Conservation (phyloP, 2,888 invertebrate species). For the Vanessa cardui region DNA sequence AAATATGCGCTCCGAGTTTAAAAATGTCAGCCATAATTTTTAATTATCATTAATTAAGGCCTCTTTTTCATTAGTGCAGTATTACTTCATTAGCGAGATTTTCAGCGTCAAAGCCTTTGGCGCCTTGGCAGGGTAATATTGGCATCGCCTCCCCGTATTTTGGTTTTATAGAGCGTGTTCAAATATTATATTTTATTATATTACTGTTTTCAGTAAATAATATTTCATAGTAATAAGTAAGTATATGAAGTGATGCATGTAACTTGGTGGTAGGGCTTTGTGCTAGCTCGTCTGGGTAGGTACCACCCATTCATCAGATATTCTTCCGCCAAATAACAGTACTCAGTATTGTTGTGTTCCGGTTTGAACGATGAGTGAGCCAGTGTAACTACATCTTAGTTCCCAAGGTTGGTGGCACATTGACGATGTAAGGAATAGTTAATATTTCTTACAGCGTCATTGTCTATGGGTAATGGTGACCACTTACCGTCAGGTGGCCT, state of each 20-base stretch:
- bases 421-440: too few species aligned
- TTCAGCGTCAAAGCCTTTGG: slow-evolving; percentile 26
- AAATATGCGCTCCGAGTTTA: background rate
- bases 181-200: background rate
- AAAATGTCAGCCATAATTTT: slow-evolving; percentile 1
- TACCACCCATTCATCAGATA: too few species aligned
- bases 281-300: too few species aligned
- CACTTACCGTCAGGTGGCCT: too few species aligned
- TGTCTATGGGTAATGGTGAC: too few species aligned
- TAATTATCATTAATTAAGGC: slow-evolving; percentile 19
- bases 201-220: background rate
- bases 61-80: slow-evolving; percentile 25
- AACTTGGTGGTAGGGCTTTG: too few species aligned
- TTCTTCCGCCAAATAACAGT: too few species aligned
- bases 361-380: too few species aligned
- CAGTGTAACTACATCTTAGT: too few species aligned
- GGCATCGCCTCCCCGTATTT: slow-evolving; percentile 14
- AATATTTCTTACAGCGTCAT: too few species aligned
- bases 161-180: background rate
- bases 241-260: background rate
- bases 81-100: slow-evolving; percentile 28
- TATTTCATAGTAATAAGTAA: background rate
- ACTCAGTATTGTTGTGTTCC: too few species aligned
- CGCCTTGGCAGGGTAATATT: slow-evolving; percentile 25
- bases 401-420: too few species aligned